Percentiles rank a stretch among this genome's conserved stretches.
These are phyloP conservation scores for Bhutanitis thaidina DNA, from an alignment of 2,888 invertebrate species.

Conservation along the genomic window DNA sequence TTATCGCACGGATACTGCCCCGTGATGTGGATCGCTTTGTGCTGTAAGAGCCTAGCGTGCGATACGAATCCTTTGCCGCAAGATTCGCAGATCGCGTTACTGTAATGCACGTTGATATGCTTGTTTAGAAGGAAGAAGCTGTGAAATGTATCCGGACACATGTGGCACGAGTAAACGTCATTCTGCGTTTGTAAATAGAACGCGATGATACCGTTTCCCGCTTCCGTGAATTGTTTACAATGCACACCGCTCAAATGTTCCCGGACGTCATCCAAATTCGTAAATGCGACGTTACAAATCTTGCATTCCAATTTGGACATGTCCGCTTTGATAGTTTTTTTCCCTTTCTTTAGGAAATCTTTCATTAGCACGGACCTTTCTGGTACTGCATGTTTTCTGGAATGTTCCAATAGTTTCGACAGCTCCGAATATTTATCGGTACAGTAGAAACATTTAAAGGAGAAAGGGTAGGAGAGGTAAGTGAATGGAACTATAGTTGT, in stretches of 20 bases:
- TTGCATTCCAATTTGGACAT: conserved; percentile 33
- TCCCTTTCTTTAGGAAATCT: conserved; percentile 30
- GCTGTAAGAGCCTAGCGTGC: conserved; percentile 51
- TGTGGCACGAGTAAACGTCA: conserved; percentile 40
- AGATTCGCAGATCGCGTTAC: conserved; percentile 58
- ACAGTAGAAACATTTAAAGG: conserved; percentile 36
- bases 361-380: conserved; percentile 25
- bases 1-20: conserved; percentile 57
- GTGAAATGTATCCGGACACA: conserved; percentile 52
- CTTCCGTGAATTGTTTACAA: conserved; percentile 26
- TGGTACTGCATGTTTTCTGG: conserved; percentile 20
- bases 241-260: conserved; percentile 28
- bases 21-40: conserved; percentile 54
- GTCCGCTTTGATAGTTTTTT: conserved; percentile 34
- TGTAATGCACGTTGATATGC: conserved; percentile 65
- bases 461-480: conserved; percentile 30
- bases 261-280: conserved; percentile 26
- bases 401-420: conserved; percentile 22
- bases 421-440: conserved; percentile 27
- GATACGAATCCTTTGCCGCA: conserved; percentile 62
- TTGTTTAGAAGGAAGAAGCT: conserved; percentile 56
- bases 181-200: conserved; percentile 25
- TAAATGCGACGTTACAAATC: conserved; percentile 25
- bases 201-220: conserved; percentile 29
- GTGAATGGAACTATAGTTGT: conserved; percentile 33